A percentile compares a stretch with the other conserved stretches of the same genome.
Conservation (phyloP, 2,888 invertebrate genomes). For the Sceliomorpha sp. region DNA sequence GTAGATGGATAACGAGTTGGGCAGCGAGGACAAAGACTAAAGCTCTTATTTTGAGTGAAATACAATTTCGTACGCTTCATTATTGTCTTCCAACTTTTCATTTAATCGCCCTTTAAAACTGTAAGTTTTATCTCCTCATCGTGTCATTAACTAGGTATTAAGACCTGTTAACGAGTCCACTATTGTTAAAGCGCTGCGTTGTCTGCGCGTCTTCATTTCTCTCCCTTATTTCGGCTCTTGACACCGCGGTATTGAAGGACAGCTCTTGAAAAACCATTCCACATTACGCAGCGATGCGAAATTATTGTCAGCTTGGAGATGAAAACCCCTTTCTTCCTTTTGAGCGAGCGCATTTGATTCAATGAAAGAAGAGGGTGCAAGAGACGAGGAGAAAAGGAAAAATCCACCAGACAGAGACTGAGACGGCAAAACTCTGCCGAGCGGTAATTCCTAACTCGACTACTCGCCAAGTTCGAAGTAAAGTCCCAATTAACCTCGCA, state of each 20-base stretch:
- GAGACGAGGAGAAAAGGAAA: conserved; percentile 26
- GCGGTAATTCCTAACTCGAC: conserved; percentile 66
- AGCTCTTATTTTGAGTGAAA: background rate
- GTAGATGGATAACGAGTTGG: too few species aligned
- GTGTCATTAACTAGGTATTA: conserved; percentile 37
- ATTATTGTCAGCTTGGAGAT: conserved; percentile 34
- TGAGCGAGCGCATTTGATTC: conserved; percentile 23
- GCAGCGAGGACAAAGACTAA: background rate
- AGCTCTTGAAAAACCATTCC: conserved; percentile 28
- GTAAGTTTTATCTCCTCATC: conserved; percentile 20
- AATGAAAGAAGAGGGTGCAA: conserved; percentile 21
- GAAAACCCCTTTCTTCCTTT: conserved; percentile 38
- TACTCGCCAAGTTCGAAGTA: conserved; percentile 57
- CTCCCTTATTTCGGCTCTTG: conserved; percentile 21
- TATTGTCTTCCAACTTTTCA: conserved; percentile 9
- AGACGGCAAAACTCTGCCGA: conserved; percentile 59
- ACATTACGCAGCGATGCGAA: conserved; percentile 28
- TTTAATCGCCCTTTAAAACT: conserved; percentile 19
- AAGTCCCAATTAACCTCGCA: conserved; percentile 64
- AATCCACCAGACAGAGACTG: conserved; percentile 27
- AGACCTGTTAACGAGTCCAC: conserved; percentile 26
- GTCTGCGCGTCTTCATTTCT: conserved; percentile 20
- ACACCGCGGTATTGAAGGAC: conserved; percentile 18
- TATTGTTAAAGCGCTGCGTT: conserved; percentile 30
- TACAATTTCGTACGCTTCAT: conserved; percentile 1